Conservation (phyloP, 2,113 vertebrate species). For the Nicator chloris region DNA sequence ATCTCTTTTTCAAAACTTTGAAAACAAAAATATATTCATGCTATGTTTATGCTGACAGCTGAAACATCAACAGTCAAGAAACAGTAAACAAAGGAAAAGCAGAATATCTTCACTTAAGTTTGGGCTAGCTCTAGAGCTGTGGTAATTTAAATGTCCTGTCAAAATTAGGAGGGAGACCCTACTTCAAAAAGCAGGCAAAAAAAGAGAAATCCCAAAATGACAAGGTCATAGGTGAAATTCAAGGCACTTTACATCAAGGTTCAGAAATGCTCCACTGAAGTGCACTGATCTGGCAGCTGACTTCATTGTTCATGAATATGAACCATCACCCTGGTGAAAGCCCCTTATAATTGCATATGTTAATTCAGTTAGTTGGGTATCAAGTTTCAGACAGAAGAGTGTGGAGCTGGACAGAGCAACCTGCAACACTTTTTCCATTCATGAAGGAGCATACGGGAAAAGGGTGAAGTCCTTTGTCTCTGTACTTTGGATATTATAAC, state of each 20-base stretch:
- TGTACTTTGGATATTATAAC: not conserved
- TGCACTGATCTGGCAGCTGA: not conserved
- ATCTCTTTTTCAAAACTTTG: not conserved
- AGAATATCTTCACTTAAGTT: not conserved
- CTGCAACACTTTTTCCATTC: not conserved
- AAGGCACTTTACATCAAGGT: not conserved
- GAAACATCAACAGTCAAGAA: slow-evolving; percentile 19
- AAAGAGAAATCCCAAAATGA: not conserved
- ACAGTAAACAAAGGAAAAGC: slow-evolving; percentile 15
- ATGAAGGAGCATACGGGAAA: not conserved
- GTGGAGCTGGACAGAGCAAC: not conserved
- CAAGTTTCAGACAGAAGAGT: not conserved
- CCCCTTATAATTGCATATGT: not conserved
- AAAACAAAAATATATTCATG: slow-evolving; percentile 10
- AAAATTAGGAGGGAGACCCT: not conserved
- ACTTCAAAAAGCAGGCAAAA: not conserved
- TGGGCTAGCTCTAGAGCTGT: not conserved
- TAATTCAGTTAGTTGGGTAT: not conserved
- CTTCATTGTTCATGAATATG: not conserved
- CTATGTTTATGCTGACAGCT: slow-evolving; percentile 14
- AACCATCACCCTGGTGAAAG: not conserved
- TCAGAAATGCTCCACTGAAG: not conserved
- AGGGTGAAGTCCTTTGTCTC: not conserved
- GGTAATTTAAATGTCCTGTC: not conserved
- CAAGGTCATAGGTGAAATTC: not conserved